A percentile compares a stretch with the other conserved stretches of the same genome.
Conservation (phyloP, 2,888 invertebrate species). For the Eulithis testata region DNA sequence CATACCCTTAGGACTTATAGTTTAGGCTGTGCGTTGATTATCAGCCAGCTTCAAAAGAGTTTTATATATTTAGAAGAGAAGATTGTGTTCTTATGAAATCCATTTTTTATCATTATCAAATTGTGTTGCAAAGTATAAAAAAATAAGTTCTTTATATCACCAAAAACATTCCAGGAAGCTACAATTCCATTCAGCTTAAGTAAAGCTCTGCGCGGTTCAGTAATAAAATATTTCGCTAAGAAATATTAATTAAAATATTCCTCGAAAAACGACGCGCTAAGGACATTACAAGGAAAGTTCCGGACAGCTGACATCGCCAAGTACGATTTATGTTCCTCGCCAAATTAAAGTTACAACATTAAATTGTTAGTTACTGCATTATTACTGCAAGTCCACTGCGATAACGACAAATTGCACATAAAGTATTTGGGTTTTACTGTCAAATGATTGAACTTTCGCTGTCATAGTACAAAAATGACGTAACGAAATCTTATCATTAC, state of each 20-base stretch:
- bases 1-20: too few relatives aligned
- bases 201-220: slow-evolving; percentile 27
- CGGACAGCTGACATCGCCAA: slow-evolving; percentile 81
- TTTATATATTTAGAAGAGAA: too few relatives aligned
- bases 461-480: too few relatives aligned
- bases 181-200: slow-evolving; percentile 10
- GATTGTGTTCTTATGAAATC: too few relatives aligned
- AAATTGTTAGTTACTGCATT: slow-evolving; percentile 78
- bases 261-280: slow-evolving; percentile 74
- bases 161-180: slow-evolving; percentile 6
- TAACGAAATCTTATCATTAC: too few relatives aligned
- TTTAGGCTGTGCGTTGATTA: too few relatives aligned
- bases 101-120: too few relatives aligned
- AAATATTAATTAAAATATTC: slow-evolving; percentile 81
- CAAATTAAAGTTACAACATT: slow-evolving; percentile 79
- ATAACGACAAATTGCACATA: slow-evolving; percentile 54
- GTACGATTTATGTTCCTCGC: slow-evolving; percentile 77
- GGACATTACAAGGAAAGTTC: slow-evolving; percentile 82
- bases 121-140: too few relatives aligned
- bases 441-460: too few relatives aligned
- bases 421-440: neutral
- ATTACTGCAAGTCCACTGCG: slow-evolving; percentile 78
- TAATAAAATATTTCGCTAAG: slow-evolving; percentile 60
- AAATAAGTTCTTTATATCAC: too few relatives aligned
- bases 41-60: too few relatives aligned